Base-by-base conservation (phyloP, 2,797 vertebrate genomes). In the Tolypeutes matacus region DNA sequence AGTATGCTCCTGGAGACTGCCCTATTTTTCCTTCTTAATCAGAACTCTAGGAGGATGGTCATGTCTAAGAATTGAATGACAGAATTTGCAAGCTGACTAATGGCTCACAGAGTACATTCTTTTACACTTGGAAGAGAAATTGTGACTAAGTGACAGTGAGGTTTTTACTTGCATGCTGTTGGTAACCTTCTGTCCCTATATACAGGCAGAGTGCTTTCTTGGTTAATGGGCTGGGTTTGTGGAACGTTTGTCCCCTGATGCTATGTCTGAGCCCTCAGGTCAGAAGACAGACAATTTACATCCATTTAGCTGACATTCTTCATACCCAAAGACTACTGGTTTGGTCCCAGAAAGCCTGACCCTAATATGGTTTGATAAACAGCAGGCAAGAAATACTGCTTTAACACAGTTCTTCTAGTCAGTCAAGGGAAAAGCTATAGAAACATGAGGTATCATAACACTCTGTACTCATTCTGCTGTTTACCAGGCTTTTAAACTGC, bases 11-110 rank as follows among this genome's bases (percentile, higher is more conserved):
- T 93, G 53, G 96, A 93, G 96, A 98, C 93, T 39, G 92, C 0
- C 2, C 31, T 95, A 82, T 94, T 89, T 97, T 96, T 93, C 72
- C 46, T 95, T 95, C 53, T 88, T 95, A 91, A 95, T 97, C 95
- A 96, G 36, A 92, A 23, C 29, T 97, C 76, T 91, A 87, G 72
- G 72, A 96, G 85, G 34, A 70, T 93, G 95, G 53, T 89, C 82
- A 64, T 73, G n/a, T 80, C 72, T 96, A 94, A 84, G 94, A 96
- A 92, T 39, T 92, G 92, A 96, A 46, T 64, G 72, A 81, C 90
- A 95, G n/a, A 60, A 97, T 97, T 51, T 95, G 75, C n/a, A 93
- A 49, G 76, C 92, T 93, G 80, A 96, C 85, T 90, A 87, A 6
- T 86, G 56, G 27, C 36, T 97, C 36, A 27, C 29, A 93, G 82